Conservation (phyloP, 2,797 vertebrate species). For the Pitangus sulphuratus region DNA sequence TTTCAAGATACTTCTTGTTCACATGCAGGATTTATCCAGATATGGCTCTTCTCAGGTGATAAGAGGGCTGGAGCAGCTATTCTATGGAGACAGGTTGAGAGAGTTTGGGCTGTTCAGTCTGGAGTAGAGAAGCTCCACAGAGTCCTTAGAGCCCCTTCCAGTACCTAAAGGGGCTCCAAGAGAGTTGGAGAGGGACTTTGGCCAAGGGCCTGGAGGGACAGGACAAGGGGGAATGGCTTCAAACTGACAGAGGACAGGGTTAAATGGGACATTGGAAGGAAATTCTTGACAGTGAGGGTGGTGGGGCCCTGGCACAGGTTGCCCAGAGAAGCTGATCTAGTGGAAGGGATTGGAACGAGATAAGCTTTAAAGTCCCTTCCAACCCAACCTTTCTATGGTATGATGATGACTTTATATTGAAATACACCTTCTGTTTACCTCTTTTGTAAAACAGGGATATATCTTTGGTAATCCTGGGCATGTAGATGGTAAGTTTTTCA, state of each 20-base stretch:
- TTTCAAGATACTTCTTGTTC: background rate
- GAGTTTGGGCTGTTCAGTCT: background rate
- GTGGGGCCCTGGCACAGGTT: background rate
- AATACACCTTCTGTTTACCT: background rate
- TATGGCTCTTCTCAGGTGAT: background rate
- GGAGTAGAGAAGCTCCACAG: background rate
- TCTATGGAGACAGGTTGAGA: background rate
- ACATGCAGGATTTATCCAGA: background rate
- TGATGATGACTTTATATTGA: background rate
- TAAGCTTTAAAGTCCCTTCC: background rate
- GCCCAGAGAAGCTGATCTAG: background rate
- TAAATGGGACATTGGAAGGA: background rate
- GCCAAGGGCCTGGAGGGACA: background rate
- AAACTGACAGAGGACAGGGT: background rate
- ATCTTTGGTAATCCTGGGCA: background rate
- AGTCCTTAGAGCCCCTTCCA: background rate
- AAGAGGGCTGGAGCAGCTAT: background rate
- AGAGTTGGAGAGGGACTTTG: background rate
- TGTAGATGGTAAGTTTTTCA: background rate
- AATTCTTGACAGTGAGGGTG: background rate
- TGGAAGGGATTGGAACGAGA: background rate
- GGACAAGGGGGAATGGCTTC: background rate
- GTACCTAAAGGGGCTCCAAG: background rate
- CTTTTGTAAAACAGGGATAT: background rate
- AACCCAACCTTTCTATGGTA: background rate